Base-by-base conservation (phyloP, 2,113 vertebrate genomes). In the Lates calcarifer region DNA sequence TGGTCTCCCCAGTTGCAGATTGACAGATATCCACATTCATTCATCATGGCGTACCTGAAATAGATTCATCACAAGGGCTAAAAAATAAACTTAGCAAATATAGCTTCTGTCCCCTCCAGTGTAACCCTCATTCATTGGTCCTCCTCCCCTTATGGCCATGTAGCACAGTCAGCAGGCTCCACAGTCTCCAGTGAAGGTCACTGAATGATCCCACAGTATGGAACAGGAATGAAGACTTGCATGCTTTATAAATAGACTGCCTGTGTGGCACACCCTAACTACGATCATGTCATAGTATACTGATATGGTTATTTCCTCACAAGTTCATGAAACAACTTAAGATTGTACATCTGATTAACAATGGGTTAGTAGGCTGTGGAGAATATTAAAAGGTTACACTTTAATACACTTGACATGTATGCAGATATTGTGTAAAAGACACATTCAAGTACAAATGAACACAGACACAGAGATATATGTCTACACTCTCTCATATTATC, bases 101-200 rank as follows among this genome's bases (percentile, higher is more conserved):
- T 33, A 12, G 17, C 56, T 20, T 47, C 28, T 11, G 11, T 35
- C 43, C 6, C 12, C 29, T 81, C 33, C 41, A 70, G 18, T 72
- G 80, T 86, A 79, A 86, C 72, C 58, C 58, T 55, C 20, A 9
- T 24, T 67, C n/a, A 60, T 3, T 49, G 55, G n/a, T n/a, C n/a
- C 75, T 73, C 77, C 72, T 63, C 67, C 72, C 55, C 22, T 77
- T 11, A 15, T 53, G 12, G 39, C 17, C 70, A 28, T 17, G 67
- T 53, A 69, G 72, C 82, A 26, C 45, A 17, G 82, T 88, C 85
- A 89, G 88, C 90, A 83, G 49, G 35, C 58, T 56, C n/a, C 4
- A 24, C 70, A n/a, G 77, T 64, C 74, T 74, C 28, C 47, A 35
- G 24, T 91, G 89, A 92, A 92, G 89, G 91, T 93, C 90, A 89